Conservation (phyloP, 1,140 invertebrate species). For the Drosophila nannoptera region DNA sequence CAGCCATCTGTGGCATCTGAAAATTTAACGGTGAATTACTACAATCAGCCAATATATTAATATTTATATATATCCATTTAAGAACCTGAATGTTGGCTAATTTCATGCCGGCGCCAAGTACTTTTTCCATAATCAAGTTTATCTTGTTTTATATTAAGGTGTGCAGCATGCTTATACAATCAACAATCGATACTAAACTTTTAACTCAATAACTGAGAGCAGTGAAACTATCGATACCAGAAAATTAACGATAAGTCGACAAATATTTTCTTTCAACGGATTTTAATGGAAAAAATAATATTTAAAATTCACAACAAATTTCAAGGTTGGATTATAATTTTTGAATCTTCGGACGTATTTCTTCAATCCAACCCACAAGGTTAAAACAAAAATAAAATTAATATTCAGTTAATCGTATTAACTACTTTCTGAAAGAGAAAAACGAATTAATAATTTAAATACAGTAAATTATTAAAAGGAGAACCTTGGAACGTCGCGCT, state of each 20-base stretch:
- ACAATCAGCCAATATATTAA: too few species aligned
- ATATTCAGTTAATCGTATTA: slow-evolving; percentile 13
- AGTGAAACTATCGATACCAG: slow-evolving; percentile 10
- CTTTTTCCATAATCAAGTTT: slow-evolving; percentile 27
- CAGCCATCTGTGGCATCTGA: slow-evolving; percentile 34
- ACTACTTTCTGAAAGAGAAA: slow-evolving; percentile 12
- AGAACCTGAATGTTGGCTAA: slow-evolving; percentile 17
- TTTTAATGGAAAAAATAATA: slow-evolving; percentile 3
- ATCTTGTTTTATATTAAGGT: background rate
- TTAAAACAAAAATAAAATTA: slow-evolving; percentile 6
- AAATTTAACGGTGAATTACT: slow-evolving; percentile 3
- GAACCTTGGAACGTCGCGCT: slow-evolving; percentile 13
- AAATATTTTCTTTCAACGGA: background rate
- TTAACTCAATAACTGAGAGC: slow-evolving; percentile 7
- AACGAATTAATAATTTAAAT: background rate
- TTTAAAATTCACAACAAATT: slow-evolving; percentile 24
- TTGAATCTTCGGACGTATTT: slow-evolving; percentile 12
- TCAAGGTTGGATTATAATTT: slow-evolving; percentile 10
- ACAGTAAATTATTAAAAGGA: background rate
- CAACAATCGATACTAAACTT: slow-evolving; percentile 22
- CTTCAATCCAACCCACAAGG: slow-evolving; percentile 11
- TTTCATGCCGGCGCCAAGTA: slow-evolving; percentile 31
- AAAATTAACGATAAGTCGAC: background rate
- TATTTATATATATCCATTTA: background rate
- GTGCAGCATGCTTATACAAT: slow-evolving; percentile 38